Evolutionary conservation across 2,888 invertebrate genomes (phyloP), one percentile per base, ranked within the genome.

Genomic region (Drosophila siamana): DNA sequence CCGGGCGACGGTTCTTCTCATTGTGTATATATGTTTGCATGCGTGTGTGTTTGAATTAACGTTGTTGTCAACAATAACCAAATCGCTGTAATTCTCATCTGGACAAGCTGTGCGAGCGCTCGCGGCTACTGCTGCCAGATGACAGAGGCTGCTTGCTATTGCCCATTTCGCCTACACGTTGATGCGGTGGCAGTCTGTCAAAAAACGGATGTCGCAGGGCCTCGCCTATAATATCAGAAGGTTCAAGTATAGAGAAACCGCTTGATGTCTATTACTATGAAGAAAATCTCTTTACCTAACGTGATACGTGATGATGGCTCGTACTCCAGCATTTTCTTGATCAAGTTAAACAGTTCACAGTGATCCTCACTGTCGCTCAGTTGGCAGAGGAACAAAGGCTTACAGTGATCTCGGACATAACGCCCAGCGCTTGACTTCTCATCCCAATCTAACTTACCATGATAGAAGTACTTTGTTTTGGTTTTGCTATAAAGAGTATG

Each of bases 331-430:
- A 99, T 99, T 92, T 96, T 95, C 89, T 96, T 95, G 85, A 99
- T 96, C 91, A 99, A 94, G 92, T 99, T 98, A 93, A 99, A 99
- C 89, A 99, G 93, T 91, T 97, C 96, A 74, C 96, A 95, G 92
- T 99, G 97, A 90, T 99, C 99, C 80, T 97, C 96, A 86, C 97
- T 96, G 85, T 97, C 98, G 88, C 94, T 95, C 90, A 96, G 94
- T 92, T 97, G 95, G 93, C 98, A 98, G 93, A 98, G 95, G 97
- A 98, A 95, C 61, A 99, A 93, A 59, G 98, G 98, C 94, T 98
- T 98, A 93, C 99, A 99, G 92, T 98, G 98, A 92, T 99, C 98
- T 88, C 98, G 95, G 41, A 99, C 99, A 91, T 99, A 99, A 93
- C 98, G 95, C 57, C 99, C 99, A 67, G 98, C 98, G 52, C 97